These are phyloP conservation scores for Hydrozoanthus tunicans DNA, from an alignment of 64 coral and sea anemone genomes.

Conservation along the genomic window DNA sequence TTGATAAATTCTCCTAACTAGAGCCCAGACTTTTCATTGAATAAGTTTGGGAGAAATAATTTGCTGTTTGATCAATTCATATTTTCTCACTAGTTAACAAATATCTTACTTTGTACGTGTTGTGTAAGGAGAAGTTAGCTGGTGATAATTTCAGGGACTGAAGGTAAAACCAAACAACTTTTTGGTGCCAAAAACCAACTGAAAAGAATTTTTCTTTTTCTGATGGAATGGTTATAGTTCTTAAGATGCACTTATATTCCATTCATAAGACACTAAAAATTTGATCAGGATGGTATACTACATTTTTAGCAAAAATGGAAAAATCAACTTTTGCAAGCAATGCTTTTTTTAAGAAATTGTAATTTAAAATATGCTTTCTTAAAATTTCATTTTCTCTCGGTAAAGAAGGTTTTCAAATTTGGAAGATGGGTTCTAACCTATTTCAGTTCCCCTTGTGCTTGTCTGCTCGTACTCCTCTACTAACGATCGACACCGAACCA, in stretches of 20 bases:
- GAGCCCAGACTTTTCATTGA: no score
- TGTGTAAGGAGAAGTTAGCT: no score
- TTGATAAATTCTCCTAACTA: no score
- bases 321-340: no score
- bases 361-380: neutral
- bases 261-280: neutral
- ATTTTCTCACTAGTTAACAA: no score
- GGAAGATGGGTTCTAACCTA: slow-evolving; percentile 41
- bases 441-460: slow-evolving; percentile 58
- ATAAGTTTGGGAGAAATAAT: no score
- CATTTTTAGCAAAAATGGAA: no score
- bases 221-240: neutral
- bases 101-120: no score
- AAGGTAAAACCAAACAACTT: neutral
- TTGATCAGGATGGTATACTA: neutral
- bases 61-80: no score
- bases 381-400: neutral
- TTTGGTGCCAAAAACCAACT: neutral
- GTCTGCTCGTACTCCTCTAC: slow-evolving; percentile 76
- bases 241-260: neutral
- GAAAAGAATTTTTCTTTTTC: neutral
- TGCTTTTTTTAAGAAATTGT: neutral
- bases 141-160: no score
- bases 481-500: slow-evolving; percentile 90
- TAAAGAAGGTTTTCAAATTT: neutral